Evolutionary conservation across 2,113 vertebrate species (phyloP).

Genomic region (Melanocharis versteri): DNA sequence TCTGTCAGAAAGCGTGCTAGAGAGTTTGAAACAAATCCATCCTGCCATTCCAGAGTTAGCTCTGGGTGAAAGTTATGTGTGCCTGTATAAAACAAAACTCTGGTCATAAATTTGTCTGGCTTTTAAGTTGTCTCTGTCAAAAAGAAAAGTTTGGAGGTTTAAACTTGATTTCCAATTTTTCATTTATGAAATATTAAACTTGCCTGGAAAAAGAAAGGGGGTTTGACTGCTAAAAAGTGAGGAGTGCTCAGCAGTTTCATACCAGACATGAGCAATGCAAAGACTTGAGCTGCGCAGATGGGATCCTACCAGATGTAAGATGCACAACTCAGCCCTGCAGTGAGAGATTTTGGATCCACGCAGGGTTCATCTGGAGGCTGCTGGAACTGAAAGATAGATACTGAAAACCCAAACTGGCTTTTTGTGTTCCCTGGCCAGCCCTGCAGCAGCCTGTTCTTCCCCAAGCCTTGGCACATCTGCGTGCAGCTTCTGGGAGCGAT

Average conservation of each 20-base stretch:
- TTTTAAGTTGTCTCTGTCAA: background rate
- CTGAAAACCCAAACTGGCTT: background rate
- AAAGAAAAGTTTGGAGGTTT: background rate
- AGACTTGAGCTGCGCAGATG: background rate
- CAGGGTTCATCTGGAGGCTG: background rate
- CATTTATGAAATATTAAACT: background rate
- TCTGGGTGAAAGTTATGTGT: background rate
- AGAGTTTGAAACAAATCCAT: constrained; percentile 27
- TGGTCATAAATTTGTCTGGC: background rate
- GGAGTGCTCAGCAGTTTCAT: background rate
- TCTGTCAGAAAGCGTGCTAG: background rate
- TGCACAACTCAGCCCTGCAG: background rate
- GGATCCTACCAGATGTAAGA: background rate
- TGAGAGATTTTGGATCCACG: background rate
- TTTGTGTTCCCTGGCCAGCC: background rate
- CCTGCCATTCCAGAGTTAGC: background rate
- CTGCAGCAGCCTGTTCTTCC: background rate
- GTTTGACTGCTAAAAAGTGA: background rate
- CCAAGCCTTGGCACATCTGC: background rate
- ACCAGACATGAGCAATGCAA: background rate
- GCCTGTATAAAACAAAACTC: background rate
- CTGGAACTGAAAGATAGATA: background rate
- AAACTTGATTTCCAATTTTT: background rate
- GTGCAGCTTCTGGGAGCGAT: background rate
- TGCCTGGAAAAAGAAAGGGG: background rate